Base-by-base conservation (phyloP, 64 coral and sea anemone species). In the Stichodactyla helianthus region DNA sequence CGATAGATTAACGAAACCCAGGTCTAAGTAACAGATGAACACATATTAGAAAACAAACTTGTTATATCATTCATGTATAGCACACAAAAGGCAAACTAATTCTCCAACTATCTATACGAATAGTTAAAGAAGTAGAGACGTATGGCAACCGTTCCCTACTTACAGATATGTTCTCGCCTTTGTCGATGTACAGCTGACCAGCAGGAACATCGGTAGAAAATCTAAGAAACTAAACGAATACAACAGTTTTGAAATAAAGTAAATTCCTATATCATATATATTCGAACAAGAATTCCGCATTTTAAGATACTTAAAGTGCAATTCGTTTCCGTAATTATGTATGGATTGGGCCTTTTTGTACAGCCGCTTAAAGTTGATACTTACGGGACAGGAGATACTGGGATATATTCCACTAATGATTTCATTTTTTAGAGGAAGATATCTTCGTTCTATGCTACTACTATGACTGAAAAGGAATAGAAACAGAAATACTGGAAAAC, bases 111-210 rank as follows among this genome's bases (percentile, higher is more conserved):
- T 35, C 31, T 35, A 35, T 35, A 35, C 31, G 31, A 2, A 35
- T 35, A 35, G 31, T 2, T 35, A 35, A 35, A 35, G 31, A 35
- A 35, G 31, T 35, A 35, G 31, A 35, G 31, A 35, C 31, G 31
- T 35, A 35, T 35, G 31, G 13, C 26, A 54, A 23, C 31, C 27
- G 10, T 54, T 6, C 78, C 26, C 8, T 74, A 62, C 79, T 85
- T 79, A 91, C 70, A 50, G 60, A 74, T 11, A 20, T 79, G 50
- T 53, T 54, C 61, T 91, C 77, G 26, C 90, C 90, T 76, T 91
- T 91, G 90, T 91, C 90, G 51, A 91, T 91, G 85, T 71, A 83
- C 10, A 82, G 60, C 58, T 87, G 53, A 23, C 82, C 90, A 53
- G 84, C 71, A 31, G 28, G 78, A 65, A 82, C 28, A 17, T 22